These are phyloP conservation scores for Galagoides demidoff DNA, from an alignment of 2,797 vertebrate species.

Conservation along the genomic window DNA sequence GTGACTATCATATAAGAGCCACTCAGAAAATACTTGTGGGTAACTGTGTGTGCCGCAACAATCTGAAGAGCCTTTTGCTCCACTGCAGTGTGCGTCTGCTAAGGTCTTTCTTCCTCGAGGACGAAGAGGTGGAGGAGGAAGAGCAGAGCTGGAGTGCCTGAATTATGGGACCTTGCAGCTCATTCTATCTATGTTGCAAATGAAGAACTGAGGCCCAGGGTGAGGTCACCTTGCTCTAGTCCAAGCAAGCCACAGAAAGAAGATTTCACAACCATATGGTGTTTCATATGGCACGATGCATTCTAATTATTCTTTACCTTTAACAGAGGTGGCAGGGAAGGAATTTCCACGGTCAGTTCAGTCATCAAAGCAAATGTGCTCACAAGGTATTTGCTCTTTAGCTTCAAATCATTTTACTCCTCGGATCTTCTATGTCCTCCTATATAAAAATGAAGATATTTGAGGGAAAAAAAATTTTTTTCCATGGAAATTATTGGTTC, in stretches of 20 bases:
- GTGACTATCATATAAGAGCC: background rate
- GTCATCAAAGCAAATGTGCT: background rate
- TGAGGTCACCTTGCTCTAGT: background rate
- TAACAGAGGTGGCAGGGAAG: background rate
- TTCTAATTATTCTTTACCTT: background rate
- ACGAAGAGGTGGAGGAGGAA: background rate
- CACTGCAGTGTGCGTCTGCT: background rate
- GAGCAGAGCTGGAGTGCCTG: background rate
- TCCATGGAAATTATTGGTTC: background rate
- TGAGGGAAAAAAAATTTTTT: background rate
- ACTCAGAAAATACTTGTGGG: background rate
- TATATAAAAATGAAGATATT: background rate
- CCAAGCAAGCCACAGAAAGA: background rate
- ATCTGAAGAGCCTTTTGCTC: background rate
- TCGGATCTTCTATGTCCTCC: background rate
- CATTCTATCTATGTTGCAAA: constrained; percentile 39
- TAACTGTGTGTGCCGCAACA: background rate
- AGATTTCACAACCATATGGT: background rate
- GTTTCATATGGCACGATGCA: fast-evolving
- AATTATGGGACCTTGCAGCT: background rate
- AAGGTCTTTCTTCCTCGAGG: background rate
- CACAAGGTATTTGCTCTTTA: background rate
- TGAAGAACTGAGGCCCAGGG: background rate
- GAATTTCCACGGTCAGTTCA: background rate
- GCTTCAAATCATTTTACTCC: background rate